Conservation (phyloP, 2,113 vertebrate genomes). For the Barbus barbus region DNA sequence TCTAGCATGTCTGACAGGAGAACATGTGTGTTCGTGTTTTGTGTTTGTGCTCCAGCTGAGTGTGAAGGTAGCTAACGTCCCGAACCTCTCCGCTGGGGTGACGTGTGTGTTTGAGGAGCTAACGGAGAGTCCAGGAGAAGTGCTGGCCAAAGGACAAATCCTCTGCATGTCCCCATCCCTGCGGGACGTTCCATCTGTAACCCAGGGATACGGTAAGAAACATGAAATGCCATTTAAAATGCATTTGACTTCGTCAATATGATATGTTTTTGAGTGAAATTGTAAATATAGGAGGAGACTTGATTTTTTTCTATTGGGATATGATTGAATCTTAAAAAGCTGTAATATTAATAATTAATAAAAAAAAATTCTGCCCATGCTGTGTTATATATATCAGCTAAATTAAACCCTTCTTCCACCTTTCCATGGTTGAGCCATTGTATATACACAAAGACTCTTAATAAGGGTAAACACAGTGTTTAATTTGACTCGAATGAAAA, state of each 20-base stretch:
- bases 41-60: constrained; percentile 72
- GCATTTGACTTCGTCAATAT: background rate
- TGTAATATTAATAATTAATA: no score
- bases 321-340: background rate
- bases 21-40: constrained; percentile 29
- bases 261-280: background rate
- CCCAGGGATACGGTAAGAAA: constrained; percentile 78
- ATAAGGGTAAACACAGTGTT: background rate
- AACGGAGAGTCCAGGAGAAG: constrained; percentile 76
- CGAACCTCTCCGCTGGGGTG: constrained; percentile 79
- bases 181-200: constrained; percentile 75
- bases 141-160: constrained; percentile 71
- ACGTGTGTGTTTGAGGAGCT: constrained; percentile 84
- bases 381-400: no score
- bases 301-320: no score
- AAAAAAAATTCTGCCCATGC: no score
- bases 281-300: background rate
- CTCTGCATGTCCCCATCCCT: constrained; percentile 81
- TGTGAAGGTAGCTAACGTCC: constrained; percentile 78
- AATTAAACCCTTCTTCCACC: background rate
- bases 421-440: background rate
- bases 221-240: background rate
- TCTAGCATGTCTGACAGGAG: background rate
- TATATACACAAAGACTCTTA: background rate
- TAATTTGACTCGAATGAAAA: background rate